Conservation (phyloP, 1,140 invertebrate genomes). For the Zaprionus lachaisei region DNA sequence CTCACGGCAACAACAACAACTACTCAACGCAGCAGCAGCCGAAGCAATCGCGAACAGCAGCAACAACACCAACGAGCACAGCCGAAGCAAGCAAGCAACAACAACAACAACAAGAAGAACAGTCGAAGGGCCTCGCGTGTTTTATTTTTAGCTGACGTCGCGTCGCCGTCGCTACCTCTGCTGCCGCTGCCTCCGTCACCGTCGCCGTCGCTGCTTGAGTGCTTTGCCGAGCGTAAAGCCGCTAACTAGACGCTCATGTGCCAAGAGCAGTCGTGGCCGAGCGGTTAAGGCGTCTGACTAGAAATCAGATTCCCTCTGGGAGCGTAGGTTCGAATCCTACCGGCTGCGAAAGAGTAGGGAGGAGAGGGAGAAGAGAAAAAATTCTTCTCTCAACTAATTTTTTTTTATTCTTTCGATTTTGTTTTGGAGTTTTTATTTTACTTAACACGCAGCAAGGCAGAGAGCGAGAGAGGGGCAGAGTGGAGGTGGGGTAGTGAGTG, state of each 20-base stretch:
- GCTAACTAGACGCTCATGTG: constrained; percentile 54
- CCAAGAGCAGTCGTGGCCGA: constrained; percentile 89
- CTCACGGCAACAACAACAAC: not conserved
- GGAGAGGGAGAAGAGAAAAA: not conserved
- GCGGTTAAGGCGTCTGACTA: constrained; percentile 93
- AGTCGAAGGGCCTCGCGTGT: constrained; percentile 11
- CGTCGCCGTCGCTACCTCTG: constrained; percentile 2
- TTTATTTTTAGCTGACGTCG: constrained; percentile 46
- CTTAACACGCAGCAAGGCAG: constrained; percentile 24
- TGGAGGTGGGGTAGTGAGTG: not conserved
- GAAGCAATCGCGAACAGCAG: constrained; percentile 35
- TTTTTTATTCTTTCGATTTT: constrained; percentile 28
- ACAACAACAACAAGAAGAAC: not conserved
- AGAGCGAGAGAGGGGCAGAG: not conserved
- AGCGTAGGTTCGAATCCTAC: constrained; percentile 93
- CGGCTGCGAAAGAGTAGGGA: constrained; percentile 86
- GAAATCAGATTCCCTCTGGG: constrained; percentile 93
- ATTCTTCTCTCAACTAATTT: not conserved
- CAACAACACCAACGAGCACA: constrained; percentile 11
- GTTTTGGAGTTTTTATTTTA: constrained; percentile 38
- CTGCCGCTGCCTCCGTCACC: not conserved
- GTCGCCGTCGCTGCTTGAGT: constrained; percentile 12
- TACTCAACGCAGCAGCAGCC: not conserved
- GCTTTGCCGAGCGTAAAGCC: constrained; percentile 47
- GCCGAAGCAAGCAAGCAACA: not conserved